Evolutionary conservation across 2,888 invertebrate species (phyloP), one percentile per base, ranked within the genome.

Genomic region (Timema cristinae): DNA sequence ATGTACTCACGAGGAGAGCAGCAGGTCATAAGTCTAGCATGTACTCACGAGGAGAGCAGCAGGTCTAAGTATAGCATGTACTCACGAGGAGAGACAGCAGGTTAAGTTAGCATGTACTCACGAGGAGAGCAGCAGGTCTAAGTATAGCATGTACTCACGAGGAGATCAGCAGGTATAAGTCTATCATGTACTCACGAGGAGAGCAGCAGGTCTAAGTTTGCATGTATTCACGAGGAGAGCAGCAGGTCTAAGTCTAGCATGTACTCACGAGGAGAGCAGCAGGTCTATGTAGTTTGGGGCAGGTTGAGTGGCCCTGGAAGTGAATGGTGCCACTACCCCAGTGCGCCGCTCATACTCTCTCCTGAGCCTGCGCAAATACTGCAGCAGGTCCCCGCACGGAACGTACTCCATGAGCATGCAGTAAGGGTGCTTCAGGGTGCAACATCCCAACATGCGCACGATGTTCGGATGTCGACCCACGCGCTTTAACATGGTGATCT

Each of bases 361-460:
- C 13, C 75, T 52, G 6, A 74, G 66, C 7, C 61, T 68, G 32
- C 73, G 79, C 47, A 91, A 82, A 75, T 91, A 85, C 0, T 85
- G 83, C 68, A 90, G 87, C 71, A 95, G 83, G 79, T 92, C 92
- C 0, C 94, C 94, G 75, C 90, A 87, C 0, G 92, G 89, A 11
- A 92, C 90, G 78, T 90, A 92, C 79, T 94, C 94, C 82, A 94
- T 86, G 9, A 94, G 83, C 75, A 93, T 90, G 74, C 91, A 87
- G 67, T 89, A 86, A 0, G 94, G 93, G 48, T 88, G 83, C 0
- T 86, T 83, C 16, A 86, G 81, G 0, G 91, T 91, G 77, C 93
- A 93, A 77, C 92, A 94, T 0, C 90, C 94, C 0, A 93, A 78
- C 73, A 92, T 81, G 9, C 87, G 84, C 15, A 94, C 92, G 69